Percentiles rank a stretch among this genome's conserved stretches.
Conservation (phyloP, 2,888 invertebrate genomes). For the Timema cristinae region DNA sequence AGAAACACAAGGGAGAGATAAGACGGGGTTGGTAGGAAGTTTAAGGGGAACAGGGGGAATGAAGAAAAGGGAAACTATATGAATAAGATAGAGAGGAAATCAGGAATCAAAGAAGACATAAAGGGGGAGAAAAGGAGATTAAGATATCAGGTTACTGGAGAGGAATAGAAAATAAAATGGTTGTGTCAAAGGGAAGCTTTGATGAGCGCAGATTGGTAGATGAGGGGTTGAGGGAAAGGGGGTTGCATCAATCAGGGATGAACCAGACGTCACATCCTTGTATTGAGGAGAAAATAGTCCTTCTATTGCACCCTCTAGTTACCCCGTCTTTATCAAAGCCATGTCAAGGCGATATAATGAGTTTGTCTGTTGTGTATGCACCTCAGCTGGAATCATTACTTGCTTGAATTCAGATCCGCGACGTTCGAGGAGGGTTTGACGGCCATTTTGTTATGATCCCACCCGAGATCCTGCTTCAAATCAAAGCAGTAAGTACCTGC, state of each 20-base stretch:
- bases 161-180: neutral
- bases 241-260: conserved; percentile 4
- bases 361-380: too few species aligned
- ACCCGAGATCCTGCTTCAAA: too few species aligned
- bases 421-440: too few species aligned
- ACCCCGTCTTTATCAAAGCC: too few species aligned
- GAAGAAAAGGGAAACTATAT: conserved; percentile 2
- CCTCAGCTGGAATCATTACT: too few species aligned
- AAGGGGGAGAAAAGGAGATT: conserved; percentile 9
- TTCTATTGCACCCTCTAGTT: too few species aligned
- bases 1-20: neutral
- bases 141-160: conserved; percentile 14
- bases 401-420: too few species aligned
- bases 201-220: neutral
- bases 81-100: neutral
- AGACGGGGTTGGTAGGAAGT: neutral
- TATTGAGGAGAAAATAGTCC: too few species aligned
- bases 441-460: too few species aligned
- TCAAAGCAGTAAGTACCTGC: too few species aligned
- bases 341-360: too few species aligned
- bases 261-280: neutral
- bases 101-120: conserved; percentile 12
- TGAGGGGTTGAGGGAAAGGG: neutral
- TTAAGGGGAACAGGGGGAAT: neutral
- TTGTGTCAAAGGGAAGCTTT: conserved; percentile 11